Conservation (phyloP, 2,113 vertebrate species). For the Vombatus ursinus region DNA sequence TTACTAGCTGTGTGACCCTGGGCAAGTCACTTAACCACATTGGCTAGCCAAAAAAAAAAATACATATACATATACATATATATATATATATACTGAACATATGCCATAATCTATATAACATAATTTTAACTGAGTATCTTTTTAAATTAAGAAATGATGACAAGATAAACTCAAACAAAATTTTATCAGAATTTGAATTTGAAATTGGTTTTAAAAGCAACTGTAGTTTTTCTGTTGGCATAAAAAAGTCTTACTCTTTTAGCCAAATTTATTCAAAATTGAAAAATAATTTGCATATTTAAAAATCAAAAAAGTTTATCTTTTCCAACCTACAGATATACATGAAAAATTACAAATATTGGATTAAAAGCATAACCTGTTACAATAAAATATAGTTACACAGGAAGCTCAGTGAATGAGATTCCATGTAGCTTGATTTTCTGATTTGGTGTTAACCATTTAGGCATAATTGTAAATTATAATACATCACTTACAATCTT, state of each 20-base stretch:
- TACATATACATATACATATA: too few relatives aligned
- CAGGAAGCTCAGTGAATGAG: background rate
- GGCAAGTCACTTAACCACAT: too few relatives aligned
- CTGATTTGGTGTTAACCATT: background rate
- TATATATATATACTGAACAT: background rate
- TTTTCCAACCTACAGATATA: background rate
- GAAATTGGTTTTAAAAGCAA: background rate
- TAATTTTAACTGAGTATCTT: background rate
- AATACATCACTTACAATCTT: background rate
- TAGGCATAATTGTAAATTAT: background rate
- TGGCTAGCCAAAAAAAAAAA: too few relatives aligned
- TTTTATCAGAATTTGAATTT: background rate
- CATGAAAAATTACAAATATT: background rate
- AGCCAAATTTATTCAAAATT: background rate
- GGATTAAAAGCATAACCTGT: background rate
- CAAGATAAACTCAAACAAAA: background rate
- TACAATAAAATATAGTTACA: background rate
- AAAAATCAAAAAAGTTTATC: background rate
- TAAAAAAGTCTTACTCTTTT: background rate
- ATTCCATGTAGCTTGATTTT: background rate
- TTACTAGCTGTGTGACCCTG: too few relatives aligned
- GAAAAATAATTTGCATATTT: background rate
- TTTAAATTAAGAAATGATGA: background rate
- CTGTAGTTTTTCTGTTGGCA: background rate
- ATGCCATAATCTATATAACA: background rate